phyloP scores from a whole-genome alignment of 2,797 vertebrate genomes.

The Stomatorhinus walkeri region DNA sequence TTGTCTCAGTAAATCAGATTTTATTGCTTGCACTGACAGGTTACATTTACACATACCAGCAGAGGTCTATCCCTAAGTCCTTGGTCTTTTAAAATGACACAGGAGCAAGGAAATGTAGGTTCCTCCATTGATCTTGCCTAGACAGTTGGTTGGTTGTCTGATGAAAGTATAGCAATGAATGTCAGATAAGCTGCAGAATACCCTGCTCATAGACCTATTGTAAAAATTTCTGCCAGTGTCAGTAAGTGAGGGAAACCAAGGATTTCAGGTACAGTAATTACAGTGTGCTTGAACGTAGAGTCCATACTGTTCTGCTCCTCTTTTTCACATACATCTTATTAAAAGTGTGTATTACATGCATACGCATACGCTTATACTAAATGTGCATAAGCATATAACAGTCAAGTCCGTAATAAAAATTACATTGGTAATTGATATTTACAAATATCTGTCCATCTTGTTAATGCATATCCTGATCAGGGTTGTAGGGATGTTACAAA shows the following conservation, averaged over 20 bases:
- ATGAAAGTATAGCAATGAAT: background rate
- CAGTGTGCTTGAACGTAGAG: background rate
- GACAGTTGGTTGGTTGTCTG: background rate
- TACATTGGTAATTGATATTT: background rate
- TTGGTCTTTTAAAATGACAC: background rate
- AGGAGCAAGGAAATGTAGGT: background rate
- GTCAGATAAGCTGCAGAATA: background rate
- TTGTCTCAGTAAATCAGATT: background rate
- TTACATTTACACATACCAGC: background rate
- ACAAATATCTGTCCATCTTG: background rate
- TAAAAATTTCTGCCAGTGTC: background rate
- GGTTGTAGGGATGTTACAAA: background rate
- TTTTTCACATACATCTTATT: background rate
- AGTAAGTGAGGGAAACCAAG: background rate
- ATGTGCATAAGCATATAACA: background rate
- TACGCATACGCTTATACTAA: background rate
- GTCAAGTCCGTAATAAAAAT: background rate
- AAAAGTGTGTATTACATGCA: background rate
- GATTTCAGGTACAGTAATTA: background rate
- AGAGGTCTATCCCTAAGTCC: background rate
- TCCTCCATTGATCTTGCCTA: background rate
- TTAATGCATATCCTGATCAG: background rate
- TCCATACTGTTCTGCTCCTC: background rate
- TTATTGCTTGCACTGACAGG: background rate
- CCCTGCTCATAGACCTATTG: background rate